These are phyloP conservation scores for Papilio aristodemus DNA, from an alignment of 1,140 invertebrate genomes.

Conservation along the genomic window DNA sequence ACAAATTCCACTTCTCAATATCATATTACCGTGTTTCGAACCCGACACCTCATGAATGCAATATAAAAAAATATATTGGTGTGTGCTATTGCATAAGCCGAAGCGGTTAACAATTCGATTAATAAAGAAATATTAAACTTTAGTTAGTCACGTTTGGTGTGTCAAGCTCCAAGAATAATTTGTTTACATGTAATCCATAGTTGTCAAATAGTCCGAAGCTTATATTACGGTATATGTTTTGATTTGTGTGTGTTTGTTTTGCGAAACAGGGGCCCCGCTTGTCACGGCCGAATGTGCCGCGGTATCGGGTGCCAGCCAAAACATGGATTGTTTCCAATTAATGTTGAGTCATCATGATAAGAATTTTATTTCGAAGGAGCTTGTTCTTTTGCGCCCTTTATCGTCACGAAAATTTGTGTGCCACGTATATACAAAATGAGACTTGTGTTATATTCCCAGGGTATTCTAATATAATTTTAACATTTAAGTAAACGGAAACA, in stretches of 20 bases:
- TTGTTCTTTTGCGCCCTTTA: too few species aligned
- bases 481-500: too few species aligned
- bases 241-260: slow-evolving; percentile 25
- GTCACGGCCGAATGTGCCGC: not conserved
- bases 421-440: too few species aligned
- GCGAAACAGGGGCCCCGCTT: slow-evolving; percentile 1
- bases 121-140: not conserved
- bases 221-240: slow-evolving; percentile 10
- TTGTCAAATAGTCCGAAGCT: slow-evolving; percentile 13
- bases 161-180: not conserved
- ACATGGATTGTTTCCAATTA: slow-evolving; percentile 21
- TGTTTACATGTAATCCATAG: slow-evolving; percentile 11
- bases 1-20: too few species aligned
- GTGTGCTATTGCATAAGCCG: too few species aligned
- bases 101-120: too few species aligned
- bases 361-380: not conserved
- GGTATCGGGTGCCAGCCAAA: slow-evolving; percentile 21
- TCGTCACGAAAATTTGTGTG: too few species aligned
- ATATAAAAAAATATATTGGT: too few species aligned
- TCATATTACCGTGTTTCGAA: too few species aligned
- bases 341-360: slow-evolving; percentile 17
- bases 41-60: too few species aligned
- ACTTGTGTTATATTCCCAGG: too few species aligned
- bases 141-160: not conserved
- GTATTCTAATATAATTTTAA: too few species aligned